Percentiles rank a stretch among this genome's conserved stretches.
phyloP scores from a whole-genome alignment of 1,140 invertebrate genomes.

The Radopholus similis region DNA sequence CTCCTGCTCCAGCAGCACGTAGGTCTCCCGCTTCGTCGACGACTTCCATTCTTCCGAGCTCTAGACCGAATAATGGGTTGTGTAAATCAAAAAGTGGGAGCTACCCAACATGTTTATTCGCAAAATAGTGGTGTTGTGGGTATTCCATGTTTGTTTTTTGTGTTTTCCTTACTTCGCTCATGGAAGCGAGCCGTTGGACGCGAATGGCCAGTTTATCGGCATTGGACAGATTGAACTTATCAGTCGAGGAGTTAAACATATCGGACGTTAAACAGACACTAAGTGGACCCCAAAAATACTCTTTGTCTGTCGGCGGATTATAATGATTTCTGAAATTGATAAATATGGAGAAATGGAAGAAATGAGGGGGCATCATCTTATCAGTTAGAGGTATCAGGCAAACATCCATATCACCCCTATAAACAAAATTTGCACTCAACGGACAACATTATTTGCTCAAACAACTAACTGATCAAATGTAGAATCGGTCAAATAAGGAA shows the following conservation, averaged over 20 bases:
- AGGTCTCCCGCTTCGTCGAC: constrained; percentile 54
- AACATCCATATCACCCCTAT: too few relatives aligned
- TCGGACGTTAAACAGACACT: too few relatives aligned
- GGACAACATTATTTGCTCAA: too few relatives aligned
- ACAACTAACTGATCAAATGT: too few relatives aligned
- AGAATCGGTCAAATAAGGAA: too few relatives aligned
- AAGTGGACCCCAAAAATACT: too few relatives aligned
- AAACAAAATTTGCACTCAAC: too few relatives aligned
- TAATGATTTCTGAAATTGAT: too few relatives aligned
- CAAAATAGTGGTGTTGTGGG: background rate
- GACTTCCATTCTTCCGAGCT: constrained; percentile 59
- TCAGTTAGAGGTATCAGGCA: too few relatives aligned
- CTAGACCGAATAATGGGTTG: constrained; percentile 22
- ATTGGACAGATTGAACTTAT: background rate
- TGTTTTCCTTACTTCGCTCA: constrained; percentile 42
- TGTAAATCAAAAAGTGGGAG: background rate
- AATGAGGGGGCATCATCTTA: too few relatives aligned
- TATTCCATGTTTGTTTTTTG: background rate
- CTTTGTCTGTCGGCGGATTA: too few relatives aligned
- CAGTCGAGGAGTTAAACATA: background rate
- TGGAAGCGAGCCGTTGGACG: constrained; percentile 37
- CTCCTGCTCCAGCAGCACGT: constrained; percentile 46
- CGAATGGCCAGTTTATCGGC: constrained; percentile 19
- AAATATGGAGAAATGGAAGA: too few relatives aligned
- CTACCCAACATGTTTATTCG: constrained; percentile 5